These are phyloP conservation scores for Cryptomyrus ogoouensis DNA, from an alignment of 2,113 vertebrate species.

Conservation along the genomic window DNA sequence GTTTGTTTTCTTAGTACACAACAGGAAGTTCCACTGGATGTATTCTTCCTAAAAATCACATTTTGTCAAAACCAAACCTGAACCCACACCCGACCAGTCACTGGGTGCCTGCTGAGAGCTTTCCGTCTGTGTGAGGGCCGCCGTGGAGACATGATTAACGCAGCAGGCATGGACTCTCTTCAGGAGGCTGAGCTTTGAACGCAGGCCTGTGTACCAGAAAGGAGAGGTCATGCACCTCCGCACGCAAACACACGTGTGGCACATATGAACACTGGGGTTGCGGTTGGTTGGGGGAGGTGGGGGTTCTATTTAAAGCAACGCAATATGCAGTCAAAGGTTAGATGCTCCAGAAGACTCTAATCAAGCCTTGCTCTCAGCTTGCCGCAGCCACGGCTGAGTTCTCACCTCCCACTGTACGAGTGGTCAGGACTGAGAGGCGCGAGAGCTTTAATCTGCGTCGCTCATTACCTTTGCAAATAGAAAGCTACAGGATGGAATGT, in stretches of 20 bases:
- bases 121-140: neutral
- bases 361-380: constrained; percentile 64
- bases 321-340: constrained; percentile 59
- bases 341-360: constrained; percentile 62
- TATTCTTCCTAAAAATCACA: neutral
- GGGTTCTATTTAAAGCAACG: constrained; percentile 9
- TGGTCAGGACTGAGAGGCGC: constrained; percentile 55
- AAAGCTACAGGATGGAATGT: neutral
- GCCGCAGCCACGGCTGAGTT: constrained; percentile 50
- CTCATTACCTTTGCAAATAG: constrained; percentile 67
- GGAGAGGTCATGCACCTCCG: neutral
- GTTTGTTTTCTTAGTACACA: neutral
- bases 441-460: constrained; percentile 60
- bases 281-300: neutral
- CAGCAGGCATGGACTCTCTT: neutral
- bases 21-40: neutral
- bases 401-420: constrained; percentile 46
- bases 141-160: neutral
- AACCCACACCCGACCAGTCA: neutral
- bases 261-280: neutral
- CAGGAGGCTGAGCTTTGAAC: neutral
- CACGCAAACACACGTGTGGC: neutral
- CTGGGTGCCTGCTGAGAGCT: neutral
- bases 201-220: neutral
- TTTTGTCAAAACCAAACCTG: neutral